phyloP scores from a whole-genome alignment of 2,113 vertebrate genomes.

The Cyprinus carpio region DNA sequence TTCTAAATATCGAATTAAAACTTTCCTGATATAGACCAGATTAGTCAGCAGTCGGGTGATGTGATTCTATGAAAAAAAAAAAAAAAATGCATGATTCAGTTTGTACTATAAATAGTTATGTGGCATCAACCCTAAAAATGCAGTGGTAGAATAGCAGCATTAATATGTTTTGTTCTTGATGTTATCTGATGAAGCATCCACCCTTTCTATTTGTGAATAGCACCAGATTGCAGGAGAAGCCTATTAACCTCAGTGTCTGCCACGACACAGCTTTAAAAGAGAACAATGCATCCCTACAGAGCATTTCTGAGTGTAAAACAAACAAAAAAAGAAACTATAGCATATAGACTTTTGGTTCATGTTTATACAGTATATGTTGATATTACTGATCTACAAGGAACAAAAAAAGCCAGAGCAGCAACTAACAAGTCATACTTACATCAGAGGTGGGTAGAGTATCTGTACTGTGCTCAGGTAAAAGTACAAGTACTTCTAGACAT shows the following conservation, averaged over 20 bases:
- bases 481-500: too few species aligned
- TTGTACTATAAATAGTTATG: background rate
- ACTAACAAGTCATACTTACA: background rate
- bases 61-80: background rate
- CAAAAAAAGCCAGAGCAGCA: background rate
- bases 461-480: background rate
- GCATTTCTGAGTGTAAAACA: background rate
- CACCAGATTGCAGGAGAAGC: slow-evolving; percentile 3
- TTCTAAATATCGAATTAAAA: background rate
- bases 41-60: background rate
- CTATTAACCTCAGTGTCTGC: slow-evolving; percentile 19
- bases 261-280: background rate
- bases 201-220: background rate
- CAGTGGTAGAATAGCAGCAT: background rate
- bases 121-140: background rate
- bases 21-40: background rate
- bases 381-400: background rate
- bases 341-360: background rate
- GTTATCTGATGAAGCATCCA: background rate
- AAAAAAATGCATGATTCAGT: background rate
- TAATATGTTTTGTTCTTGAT: background rate
- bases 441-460: background rate
- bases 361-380: background rate
- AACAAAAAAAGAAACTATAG: background rate
- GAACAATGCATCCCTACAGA: slow-evolving; percentile 14